Evolutionary conservation across 2,888 invertebrate genomes (phyloP).

Genomic region (Andrena chrysosceles): DNA sequence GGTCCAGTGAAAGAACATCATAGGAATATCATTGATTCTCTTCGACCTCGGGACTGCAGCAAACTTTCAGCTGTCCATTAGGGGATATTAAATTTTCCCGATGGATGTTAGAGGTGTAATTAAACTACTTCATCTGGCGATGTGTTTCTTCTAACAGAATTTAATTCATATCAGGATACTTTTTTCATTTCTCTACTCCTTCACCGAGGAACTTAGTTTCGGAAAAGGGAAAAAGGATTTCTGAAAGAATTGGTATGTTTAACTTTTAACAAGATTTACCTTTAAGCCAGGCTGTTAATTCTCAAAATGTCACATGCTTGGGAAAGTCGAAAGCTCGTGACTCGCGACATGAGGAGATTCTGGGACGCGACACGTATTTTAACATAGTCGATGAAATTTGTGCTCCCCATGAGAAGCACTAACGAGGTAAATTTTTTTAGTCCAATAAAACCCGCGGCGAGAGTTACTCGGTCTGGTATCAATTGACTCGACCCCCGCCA

Average conservation of each 20-base stretch:
- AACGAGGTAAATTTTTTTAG: slow-evolving; percentile 17
- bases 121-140: not conserved
- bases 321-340: too few relatives aligned
- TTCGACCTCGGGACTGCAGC: not conserved
- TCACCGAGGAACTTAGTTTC: not conserved
- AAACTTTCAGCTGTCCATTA: not conserved
- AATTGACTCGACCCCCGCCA: slow-evolving; percentile 25
- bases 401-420: not conserved
- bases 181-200: not conserved
- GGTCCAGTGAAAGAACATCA: not conserved
- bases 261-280: too few relatives aligned
- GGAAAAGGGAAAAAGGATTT: not conserved
- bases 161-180: not conserved
- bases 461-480: not conserved
- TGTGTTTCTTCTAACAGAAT: not conserved
- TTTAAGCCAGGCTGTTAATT: too few relatives aligned
- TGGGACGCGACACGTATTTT: not conserved
- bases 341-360: not conserved
- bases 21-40: not conserved
- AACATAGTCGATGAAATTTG: not conserved
- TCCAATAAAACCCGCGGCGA: slow-evolving; percentile 7
- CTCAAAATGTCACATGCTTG: too few relatives aligned
- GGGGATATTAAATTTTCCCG: slow-evolving; percentile 1
- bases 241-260: not conserved
- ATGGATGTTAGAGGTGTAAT: not conserved